A percentile compares a stretch with the other conserved stretches of the same genome.
phyloP scores from a whole-genome alignment of 2,113 vertebrate genomes.

The Lepus europaeus region DNA sequence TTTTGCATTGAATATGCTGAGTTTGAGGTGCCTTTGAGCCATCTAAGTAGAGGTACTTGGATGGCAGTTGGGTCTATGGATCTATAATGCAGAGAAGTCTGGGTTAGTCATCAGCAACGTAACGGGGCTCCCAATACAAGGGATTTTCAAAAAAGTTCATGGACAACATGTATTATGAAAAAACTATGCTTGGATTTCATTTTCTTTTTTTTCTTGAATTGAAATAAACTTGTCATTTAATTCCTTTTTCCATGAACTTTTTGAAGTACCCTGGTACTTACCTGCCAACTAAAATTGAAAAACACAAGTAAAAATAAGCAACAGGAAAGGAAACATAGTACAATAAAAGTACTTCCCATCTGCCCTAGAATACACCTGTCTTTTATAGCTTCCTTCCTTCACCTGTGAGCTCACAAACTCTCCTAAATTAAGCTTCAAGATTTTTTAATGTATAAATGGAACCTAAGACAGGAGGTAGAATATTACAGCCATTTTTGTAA shows the following conservation, averaged over 20 bases:
- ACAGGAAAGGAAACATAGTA: neutral
- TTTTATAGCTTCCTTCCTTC: constrained; percentile 36
- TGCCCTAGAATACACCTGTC: neutral
- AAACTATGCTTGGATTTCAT: no score
- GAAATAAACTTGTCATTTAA: no score
- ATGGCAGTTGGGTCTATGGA: neutral
- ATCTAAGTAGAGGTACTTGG: neutral
- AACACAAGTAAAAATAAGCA: constrained; percentile 20
- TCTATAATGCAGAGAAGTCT: constrained; percentile 41
- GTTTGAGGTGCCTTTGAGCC: neutral
- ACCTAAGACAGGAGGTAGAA: neutral
- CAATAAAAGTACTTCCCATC: neutral
- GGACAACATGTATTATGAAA: no score
- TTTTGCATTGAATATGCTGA: neutral
- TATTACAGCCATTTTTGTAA: neutral
- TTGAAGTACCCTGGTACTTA: neutral
- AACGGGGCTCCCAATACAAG: neutral
- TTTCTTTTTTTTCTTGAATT: no score
- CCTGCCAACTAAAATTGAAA: neutral
- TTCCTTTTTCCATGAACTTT: no score
- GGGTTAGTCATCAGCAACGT: constrained; percentile 7
- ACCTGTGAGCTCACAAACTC: neutral
- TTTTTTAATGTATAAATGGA: neutral
- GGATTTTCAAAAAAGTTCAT: no score
- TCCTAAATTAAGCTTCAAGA: constrained; percentile 6